Base-by-base conservation (phyloP, 92 coral and sea anemone genomes). In the Epizoanthus scotinus region DNA sequence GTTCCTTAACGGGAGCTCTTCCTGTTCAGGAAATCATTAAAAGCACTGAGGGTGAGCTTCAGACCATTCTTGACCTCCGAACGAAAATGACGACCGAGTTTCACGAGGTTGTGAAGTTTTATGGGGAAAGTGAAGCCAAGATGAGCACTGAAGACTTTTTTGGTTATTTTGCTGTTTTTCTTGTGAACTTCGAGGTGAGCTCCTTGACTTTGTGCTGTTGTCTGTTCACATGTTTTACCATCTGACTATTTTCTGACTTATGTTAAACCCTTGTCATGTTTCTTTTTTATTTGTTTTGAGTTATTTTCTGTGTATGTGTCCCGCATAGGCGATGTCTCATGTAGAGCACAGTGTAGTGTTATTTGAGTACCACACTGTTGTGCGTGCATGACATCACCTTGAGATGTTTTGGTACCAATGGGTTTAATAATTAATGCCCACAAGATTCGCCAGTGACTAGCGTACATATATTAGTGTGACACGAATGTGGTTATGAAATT, bases 71-170 rank as follows among this genome's bases (percentile, higher is more conserved):
- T 14, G 88, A 79, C 52, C 84, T 96, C 54, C 98, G 91, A 77
- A 88, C 85, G 54, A 88, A 82, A 49, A 91, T 92, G 86, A 83
- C 83, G 62, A 70, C 61, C 0, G 93, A 93, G 80, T 96, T 91
- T 73, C 86, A 81, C 18, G 90, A 93, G 69, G 89, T 91, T 12
- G 94, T 87, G 17, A 87, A 86, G 68, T 96, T 93, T 84, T 96
- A 89, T 72, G 99, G 99, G 0, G 99, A 96, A 77, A 94, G 83
- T 61, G 89, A 79, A 5, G 63, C 85, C 6, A 87, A 88, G 73
- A 92, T 90, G 63, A 91, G 91, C 50, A 96, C 99, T 9, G 99
- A 96, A 78, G 99, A 96, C 22, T 96, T 96, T 89, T 96, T 96
- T 73, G 99, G 92, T 53, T 86, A 93, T 63, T 96, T 96, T 63